Evolutionary conservation across 2,113 vertebrate genomes (phyloP), one percentile per base, ranked within the genome.

Genomic region (Notarius quadriscutis): DNA sequence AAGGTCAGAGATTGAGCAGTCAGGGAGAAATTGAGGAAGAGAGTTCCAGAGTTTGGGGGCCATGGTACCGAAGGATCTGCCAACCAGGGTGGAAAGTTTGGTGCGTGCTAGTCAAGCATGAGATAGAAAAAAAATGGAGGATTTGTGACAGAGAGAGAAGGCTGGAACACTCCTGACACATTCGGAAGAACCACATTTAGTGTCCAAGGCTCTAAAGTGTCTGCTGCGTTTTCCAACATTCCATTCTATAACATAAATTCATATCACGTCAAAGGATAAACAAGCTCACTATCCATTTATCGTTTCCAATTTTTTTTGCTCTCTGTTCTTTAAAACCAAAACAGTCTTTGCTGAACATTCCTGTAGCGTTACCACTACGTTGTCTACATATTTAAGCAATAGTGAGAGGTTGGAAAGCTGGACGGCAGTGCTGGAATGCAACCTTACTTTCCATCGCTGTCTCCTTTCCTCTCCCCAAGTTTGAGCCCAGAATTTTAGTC

Each of bases 341-440:
- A 69, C 57, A 86, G n/a, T 63, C 60, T 71, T 72, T 0, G 9
- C 25, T 63, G 25, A 84, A 81, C 15, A 34, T 84, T 86, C 74
- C 17, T 63, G 67, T 51, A 27, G 72, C 17, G 51, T 86, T 89
- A 53, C 11, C 4, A 17, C 48, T 81, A 55, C 51, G 50, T 84
- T 84, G 81, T 27, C 30, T 30, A 57, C 10, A 65, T 86, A 81
- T 78, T 62, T 86, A 67, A 58, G n/a, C 62, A 25, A 69, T 11
- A 86, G 79, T 71, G 72, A 78, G 80, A 81, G 27, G 50, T 85
- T 89, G 81, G 69, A 86, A 88, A 87, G 88, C 88, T 89, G 87
- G 87, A 89, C 50, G 60, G 41, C 62, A 60, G 81, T 60, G 50
- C 84, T 86, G 88, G 88, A 91, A 89, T 75, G 84, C 82, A 65